phyloP scores from a whole-genome alignment of 2,888 invertebrate genomes.

The Thalpophila matura region DNA sequence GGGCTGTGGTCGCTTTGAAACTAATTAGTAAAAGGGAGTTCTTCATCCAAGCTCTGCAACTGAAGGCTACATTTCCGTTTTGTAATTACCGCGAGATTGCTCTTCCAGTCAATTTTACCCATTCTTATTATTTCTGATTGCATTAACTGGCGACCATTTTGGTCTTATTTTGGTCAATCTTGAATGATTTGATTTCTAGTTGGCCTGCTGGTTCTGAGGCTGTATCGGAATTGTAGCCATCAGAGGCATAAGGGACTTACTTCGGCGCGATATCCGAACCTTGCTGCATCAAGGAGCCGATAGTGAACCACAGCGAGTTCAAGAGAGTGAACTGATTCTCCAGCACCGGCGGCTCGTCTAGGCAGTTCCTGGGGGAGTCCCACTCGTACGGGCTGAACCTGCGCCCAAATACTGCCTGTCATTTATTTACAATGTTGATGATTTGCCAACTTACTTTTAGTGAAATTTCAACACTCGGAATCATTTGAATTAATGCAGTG shows the following conservation, averaged over 20 bases:
- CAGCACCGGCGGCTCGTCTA: constrained; percentile 95
- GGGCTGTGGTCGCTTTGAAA: constrained; percentile 88
- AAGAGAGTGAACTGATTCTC: constrained; percentile 97
- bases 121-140: constrained; percentile 47
- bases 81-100: constrained; percentile 67
- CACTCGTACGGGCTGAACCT: constrained; percentile 98
- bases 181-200: constrained; percentile 17
- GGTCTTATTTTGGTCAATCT: constrained; percentile 24
- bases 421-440: constrained; percentile 66
- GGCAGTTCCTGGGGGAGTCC: constrained; percentile 96
- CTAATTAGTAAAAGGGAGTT: constrained; percentile 86
- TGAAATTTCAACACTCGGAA: constrained; percentile 42
- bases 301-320: constrained; percentile 98
- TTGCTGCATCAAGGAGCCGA: constrained; percentile 97
- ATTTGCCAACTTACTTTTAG: constrained; percentile 51
- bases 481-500: constrained; percentile 7
- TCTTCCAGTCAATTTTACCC: constrained; percentile 59
- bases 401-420: constrained; percentile 86
- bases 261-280: constrained; percentile 97
- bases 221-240: constrained; percentile 76
- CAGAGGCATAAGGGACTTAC: constrained; percentile 91
- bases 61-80: constrained; percentile 84
- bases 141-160: constrained; percentile 35
- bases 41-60: constrained; percentile 80
- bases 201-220: constrained; percentile 40